A percentile compares a stretch with the other conserved stretches of the same genome.
Conservation (phyloP, 2,113 vertebrate genomes). For the Heterocephalus glaber region DNA sequence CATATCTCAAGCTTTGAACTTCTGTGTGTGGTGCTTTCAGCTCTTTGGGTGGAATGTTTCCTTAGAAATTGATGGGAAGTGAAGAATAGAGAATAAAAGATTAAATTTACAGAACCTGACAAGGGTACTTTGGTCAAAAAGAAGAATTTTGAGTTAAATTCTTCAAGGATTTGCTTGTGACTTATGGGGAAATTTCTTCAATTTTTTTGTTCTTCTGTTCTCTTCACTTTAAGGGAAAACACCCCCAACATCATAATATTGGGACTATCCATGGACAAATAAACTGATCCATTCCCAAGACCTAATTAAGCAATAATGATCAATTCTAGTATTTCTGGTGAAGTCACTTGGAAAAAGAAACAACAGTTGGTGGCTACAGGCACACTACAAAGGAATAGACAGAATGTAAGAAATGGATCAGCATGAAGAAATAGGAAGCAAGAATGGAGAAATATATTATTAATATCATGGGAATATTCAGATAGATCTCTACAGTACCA, state of each 20-base stretch:
- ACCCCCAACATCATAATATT: background rate
- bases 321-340: background rate
- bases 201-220: conserved; percentile 45
- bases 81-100: conserved; percentile 27
- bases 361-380: background rate
- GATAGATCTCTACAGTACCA: background rate
- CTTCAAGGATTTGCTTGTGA: conserved; percentile 4
- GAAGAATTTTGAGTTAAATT: conserved; percentile 4
- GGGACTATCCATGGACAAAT: background rate
- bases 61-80: background rate
- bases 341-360: background rate
- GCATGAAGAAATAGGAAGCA: background rate
- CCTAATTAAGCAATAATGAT: background rate
- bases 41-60: background rate
- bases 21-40: background rate
- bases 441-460: background rate
- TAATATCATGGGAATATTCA: background rate
- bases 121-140: conserved; percentile 7
- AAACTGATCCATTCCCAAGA: conserved; percentile 8
- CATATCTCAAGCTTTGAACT: background rate
- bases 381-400: background rate
- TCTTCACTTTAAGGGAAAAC: conserved; percentile 17
- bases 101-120: conserved; percentile 24
- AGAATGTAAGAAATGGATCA: background rate
- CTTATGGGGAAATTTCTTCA: conserved; percentile 12